Base-by-base conservation (phyloP, 2,888 invertebrate genomes). In the Copidosoma aretas region DNA sequence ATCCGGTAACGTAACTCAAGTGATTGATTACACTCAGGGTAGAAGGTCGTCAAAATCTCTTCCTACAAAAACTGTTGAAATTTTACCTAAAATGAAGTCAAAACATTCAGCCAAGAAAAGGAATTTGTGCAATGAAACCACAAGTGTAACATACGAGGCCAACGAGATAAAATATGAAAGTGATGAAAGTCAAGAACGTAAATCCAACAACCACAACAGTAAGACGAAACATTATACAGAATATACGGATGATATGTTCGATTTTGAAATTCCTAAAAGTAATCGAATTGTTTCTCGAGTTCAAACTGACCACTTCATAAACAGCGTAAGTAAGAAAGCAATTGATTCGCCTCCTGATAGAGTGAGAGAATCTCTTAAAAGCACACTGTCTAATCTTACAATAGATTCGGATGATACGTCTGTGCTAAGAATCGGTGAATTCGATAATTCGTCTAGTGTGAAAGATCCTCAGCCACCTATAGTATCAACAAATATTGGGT, bases 331-430 rank as follows among this genome's bases (percentile, higher is more conserved):
- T n/a, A n/a, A n/a, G n/a, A n/a, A n/a, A 32, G 4, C 32, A 8
- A 32, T 32, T 32, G 32, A 32, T 32, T 46, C 17, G 12, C 15
- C 43, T 46, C 2, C 4, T 46, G 43, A 2, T 3, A 46, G 1
- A 3, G 3, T 46, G 17, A 17, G 12, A 15, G 12, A 46, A 46
- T 12, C 43, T 46, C 1, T 46, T 3, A 3, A 15, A 15, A 46
- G 43, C 43, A 3, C 43, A 46, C 14, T 12, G 12, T 15, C 3
- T 3, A 46, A 17, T 12, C 12, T 12, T 46, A 15, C 52, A 15
- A n/a, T 56, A 17, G 67, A 71, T 57, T 67, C 64, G 19, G 64
- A 68, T 68, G 67, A 71, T 54, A n/a, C 17, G 32, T 70, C 60
- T 25, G 14, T 46, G 17, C 17, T 22, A 10, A 15, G 3, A 61